These are phyloP conservation scores for Cardinalis cardinalis DNA, from an alignment of 2,113 vertebrate species.

Conservation along the genomic window DNA sequence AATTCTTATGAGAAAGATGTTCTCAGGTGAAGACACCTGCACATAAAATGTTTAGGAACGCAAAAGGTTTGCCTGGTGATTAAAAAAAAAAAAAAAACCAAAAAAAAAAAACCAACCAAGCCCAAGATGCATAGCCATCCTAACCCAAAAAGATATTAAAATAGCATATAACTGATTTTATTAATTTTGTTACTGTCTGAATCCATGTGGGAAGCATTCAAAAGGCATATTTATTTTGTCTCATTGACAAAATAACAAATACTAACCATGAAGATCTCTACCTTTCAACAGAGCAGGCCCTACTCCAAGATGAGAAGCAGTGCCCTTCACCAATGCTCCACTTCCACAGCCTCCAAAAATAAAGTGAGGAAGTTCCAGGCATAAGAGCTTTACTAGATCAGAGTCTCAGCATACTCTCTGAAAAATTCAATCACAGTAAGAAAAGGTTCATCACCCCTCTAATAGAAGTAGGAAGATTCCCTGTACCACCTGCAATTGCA, in stretches of 20 bases:
- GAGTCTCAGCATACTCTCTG: not conserved
- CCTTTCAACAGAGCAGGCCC: not conserved
- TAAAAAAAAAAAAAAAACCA: not conserved
- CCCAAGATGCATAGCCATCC: not conserved
- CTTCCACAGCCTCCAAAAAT: not conserved
- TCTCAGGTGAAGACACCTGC: not conserved
- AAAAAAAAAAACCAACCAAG: not conserved
- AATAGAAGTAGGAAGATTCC: not conserved
- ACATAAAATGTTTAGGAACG: not conserved
- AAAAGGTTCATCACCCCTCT: not conserved
- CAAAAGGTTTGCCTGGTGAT: not conserved
- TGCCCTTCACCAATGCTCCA: not conserved
- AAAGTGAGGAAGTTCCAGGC: not conserved
- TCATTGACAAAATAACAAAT: not conserved
- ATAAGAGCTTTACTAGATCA: not conserved
- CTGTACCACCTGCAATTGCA: not conserved
- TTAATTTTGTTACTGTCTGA: not conserved
- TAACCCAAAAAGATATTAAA: not conserved
- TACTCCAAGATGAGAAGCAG: not conserved
- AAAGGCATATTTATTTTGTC: not conserved
- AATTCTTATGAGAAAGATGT: not conserved
- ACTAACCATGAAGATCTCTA: not conserved
- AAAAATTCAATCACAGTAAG: constrained; percentile 1
- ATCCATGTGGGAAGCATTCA: not conserved
- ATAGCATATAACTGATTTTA: not conserved